Conservation (phyloP, 1,140 invertebrate genomes). For the Chionoecetes opilio region DNA sequence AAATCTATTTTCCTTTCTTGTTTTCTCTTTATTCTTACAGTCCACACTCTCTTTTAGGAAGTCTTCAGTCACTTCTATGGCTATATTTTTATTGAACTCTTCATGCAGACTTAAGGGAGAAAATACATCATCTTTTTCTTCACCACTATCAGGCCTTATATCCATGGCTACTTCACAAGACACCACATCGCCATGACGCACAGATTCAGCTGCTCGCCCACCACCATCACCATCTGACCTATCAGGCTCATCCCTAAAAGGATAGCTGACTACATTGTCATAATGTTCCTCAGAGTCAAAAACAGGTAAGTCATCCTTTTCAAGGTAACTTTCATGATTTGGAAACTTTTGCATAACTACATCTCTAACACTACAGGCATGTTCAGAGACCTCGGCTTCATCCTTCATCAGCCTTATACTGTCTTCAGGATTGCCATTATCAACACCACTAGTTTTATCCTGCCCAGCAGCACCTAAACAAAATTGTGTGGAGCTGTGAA, state of each 20-base stretch:
- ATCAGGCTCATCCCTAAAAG: slow-evolving; percentile 6
- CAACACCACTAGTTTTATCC: background rate
- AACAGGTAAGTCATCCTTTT: slow-evolving; percentile 35
- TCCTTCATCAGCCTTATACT: slow-evolving; percentile 32
- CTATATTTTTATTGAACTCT: slow-evolving; percentile 41
- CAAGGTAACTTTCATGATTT: background rate
- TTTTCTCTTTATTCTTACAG: slow-evolving; percentile 27
- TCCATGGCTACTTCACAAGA: slow-evolving; percentile 34
- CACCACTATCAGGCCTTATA: slow-evolving; percentile 37
- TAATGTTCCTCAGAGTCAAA: slow-evolving; percentile 17
- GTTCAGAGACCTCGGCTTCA: slow-evolving; percentile 3
- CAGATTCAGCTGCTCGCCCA: background rate
- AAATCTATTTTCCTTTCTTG: slow-evolving; percentile 46
- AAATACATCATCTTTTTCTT: slow-evolving; percentile 36
- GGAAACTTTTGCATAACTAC: background rate
- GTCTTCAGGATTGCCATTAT: slow-evolving; percentile 48
- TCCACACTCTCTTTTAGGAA: slow-evolving; percentile 51
- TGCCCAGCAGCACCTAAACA: slow-evolving; percentile 55
- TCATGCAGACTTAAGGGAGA: background rate
- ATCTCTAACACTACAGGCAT: slow-evolving; percentile 52
- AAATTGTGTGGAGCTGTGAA: slow-evolving; percentile 49
- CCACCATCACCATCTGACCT: background rate
- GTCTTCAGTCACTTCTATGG: slow-evolving; percentile 58
- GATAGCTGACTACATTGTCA: slow-evolving; percentile 29
- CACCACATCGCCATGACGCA: background rate